These are phyloP conservation scores for Melitaea athalia DNA, from an alignment of 2,888 invertebrate genomes.

Conservation along the genomic window DNA sequence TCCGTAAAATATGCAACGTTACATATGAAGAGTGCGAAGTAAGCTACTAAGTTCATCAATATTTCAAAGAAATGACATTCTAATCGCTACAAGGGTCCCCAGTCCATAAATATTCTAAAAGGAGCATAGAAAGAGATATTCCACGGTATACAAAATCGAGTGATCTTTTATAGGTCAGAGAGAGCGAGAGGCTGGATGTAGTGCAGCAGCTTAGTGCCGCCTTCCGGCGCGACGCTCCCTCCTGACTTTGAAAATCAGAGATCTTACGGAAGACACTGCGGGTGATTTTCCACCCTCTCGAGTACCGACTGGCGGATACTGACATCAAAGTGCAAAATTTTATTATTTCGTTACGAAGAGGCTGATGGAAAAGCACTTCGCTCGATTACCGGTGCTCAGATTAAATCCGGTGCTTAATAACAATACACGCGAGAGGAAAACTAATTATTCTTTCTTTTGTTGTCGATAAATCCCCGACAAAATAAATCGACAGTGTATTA, in stretches of 20 bases:
- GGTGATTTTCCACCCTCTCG: slow-evolving; percentile 66
- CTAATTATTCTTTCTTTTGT: slow-evolving; percentile 1
- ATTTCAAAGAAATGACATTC: slow-evolving; percentile 70
- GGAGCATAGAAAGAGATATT: slow-evolving; percentile 64
- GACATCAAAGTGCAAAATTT: slow-evolving; percentile 75
- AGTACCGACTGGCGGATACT: slow-evolving; percentile 48
- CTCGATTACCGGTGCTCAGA: slow-evolving; percentile 48
- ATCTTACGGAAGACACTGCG: slow-evolving; percentile 56
- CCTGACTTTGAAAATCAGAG: slow-evolving; percentile 53
- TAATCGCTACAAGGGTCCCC: slow-evolving; percentile 67
- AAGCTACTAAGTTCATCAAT: slow-evolving; percentile 61
- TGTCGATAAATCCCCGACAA: background rate
- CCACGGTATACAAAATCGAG: slow-evolving; percentile 48
- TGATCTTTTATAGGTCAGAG: slow-evolving; percentile 70
- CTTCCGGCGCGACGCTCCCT: slow-evolving; percentile 55
- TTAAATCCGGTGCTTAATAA: slow-evolving; percentile 53
- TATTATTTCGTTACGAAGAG: slow-evolving; percentile 64
- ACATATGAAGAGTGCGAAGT: slow-evolving; percentile 61
- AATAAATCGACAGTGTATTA: background rate
- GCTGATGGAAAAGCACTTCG: slow-evolving; percentile 53
- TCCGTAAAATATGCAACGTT: slow-evolving; percentile 61
- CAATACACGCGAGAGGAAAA: background rate
- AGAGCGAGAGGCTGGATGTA: slow-evolving; percentile 49
- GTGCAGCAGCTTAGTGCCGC: slow-evolving; percentile 57
- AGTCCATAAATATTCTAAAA: slow-evolving; percentile 73